Evolutionary conservation across 2,888 invertebrate species (phyloP), one percentile per base, ranked within the genome.

Genomic region (Ophraella communa): DNA sequence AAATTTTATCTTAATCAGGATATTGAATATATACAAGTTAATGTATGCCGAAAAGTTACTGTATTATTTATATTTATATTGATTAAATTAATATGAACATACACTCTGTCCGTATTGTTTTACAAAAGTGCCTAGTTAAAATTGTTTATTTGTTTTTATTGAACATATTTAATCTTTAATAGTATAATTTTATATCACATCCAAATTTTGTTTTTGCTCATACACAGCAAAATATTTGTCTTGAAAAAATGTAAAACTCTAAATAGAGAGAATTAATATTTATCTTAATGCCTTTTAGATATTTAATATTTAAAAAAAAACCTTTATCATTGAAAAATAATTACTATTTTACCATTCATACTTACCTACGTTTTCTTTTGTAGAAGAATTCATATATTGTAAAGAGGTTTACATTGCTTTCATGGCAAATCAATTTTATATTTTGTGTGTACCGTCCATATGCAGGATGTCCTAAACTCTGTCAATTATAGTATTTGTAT

Each of bases 391-490:
- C n/a, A n/a, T n/a, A n/a, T n/a, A n/a, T n/a, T n/a, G n/a, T n/a
- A n/a, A n/a, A n/a, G n/a, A n/a, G n/a, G n/a, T n/a, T n/a, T n/a
- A n/a, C n/a, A n/a, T n/a, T n/a, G n/a, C n/a, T n/a, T n/a, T n/a
- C n/a, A n/a, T n/a, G n/a, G n/a, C n/a, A 8, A 27, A 59, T 57
- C 42, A n/a, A n/a, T 18, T 24, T 49, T 55, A 49, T 30, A 47
- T 58, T 58, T 53, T 66, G 57, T 64, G 56, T 58, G 35, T 61
- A 66, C 64, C 64, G 62, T 64, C 69, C 64, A 57, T 54, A 54
- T 59, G 24, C 59, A 55, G 39, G 45, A 18, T 62, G 47, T 58
- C 47, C 51, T 18, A 52, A 49, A 17, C 11, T 30, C 27, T 20
- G 14, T 21, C 21, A 64, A 64, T 47, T 47, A 66, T 55, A 23